Percentiles rank a stretch among this genome's conserved stretches.
Evolutionary conservation across 2,113 vertebrate species (phyloP).

Genomic region (Passer montanus): DNA sequence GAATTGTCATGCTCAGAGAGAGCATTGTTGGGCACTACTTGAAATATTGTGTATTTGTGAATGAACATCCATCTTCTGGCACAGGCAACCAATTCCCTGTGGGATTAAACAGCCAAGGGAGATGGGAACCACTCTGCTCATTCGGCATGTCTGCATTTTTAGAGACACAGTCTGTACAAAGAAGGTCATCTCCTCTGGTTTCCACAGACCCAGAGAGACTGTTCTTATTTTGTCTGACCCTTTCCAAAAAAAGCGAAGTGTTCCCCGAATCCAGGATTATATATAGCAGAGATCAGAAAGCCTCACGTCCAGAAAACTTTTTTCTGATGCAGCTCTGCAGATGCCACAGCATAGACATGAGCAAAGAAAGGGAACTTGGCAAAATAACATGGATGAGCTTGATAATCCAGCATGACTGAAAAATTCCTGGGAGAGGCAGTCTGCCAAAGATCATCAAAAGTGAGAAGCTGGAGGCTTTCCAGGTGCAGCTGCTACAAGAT

Average conservation of each 20-base stretch:
- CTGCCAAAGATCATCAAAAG: conserved; percentile 72
- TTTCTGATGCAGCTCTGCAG: conserved; percentile 52
- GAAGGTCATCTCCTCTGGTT: conserved; percentile 8
- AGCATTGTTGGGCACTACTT: neutral
- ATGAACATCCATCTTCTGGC: neutral
- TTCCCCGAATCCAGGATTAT: neutral
- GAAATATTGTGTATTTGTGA: neutral
- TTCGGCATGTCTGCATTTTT: neutral
- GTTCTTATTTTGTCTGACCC: conserved; percentile 18
- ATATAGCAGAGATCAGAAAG: conserved; percentile 39
- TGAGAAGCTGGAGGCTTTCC: conserved; percentile 68
- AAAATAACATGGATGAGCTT: conserved; percentile 66
- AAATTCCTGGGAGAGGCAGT: conserved; percentile 68
- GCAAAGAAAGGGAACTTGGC: conserved; percentile 60
- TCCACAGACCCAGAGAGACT: conserved; percentile 2
- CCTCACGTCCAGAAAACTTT: conserved; percentile 40
- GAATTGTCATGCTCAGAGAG: neutral
- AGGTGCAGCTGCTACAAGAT: conserved; percentile 72
- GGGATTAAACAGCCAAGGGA: neutral
- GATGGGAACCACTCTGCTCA: neutral
- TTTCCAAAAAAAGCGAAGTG: neutral
- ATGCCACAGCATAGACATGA: conserved; percentile 60
- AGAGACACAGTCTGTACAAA: neutral
- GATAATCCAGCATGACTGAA: conserved; percentile 70
- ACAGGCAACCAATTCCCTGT: neutral